These are phyloP conservation scores for Megaptera novaeangliae DNA, from an alignment of 2,113 vertebrate species.

Conservation along the genomic window DNA sequence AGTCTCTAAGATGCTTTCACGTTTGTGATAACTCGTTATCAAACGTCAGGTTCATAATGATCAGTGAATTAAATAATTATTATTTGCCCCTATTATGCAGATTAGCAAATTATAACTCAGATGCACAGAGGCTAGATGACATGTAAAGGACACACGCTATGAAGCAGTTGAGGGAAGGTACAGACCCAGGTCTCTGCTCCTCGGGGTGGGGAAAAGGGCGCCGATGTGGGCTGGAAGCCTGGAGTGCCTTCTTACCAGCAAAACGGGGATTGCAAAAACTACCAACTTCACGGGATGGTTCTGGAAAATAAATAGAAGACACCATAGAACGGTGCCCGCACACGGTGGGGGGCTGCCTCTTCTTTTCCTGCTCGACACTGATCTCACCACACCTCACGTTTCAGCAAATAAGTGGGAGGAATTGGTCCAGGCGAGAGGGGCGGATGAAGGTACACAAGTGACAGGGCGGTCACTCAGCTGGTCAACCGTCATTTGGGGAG, in stretches of 20 bases:
- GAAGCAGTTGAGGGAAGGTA: neutral
- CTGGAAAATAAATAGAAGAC: neutral
- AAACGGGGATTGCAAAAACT: neutral
- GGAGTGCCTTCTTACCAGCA: neutral
- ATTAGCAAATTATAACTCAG: constrained; percentile 55
- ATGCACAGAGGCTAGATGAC: neutral
- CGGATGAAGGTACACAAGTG: neutral
- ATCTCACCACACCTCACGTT: neutral
- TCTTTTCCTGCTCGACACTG: neutral
- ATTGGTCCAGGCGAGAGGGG: neutral
- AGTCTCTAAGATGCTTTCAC: neutral
- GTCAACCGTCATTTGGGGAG: neutral
- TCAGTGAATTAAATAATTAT: constrained; percentile 60
- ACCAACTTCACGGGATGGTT: neutral
- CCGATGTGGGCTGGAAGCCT: neutral
- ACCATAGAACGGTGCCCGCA: accelerated
- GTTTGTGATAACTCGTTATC: neutral
- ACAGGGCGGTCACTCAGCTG: accelerated
- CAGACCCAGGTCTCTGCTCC: neutral
- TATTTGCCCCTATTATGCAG: constrained; percentile 58
- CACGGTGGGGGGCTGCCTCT: neutral
- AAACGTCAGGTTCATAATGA: neutral
- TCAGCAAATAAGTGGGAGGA: neutral
- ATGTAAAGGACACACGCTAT: neutral
- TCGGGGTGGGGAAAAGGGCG: neutral